Evolutionary conservation across 2,113 vertebrate genomes (phyloP).

Genomic region (Oreochromis tanganicae): DNA sequence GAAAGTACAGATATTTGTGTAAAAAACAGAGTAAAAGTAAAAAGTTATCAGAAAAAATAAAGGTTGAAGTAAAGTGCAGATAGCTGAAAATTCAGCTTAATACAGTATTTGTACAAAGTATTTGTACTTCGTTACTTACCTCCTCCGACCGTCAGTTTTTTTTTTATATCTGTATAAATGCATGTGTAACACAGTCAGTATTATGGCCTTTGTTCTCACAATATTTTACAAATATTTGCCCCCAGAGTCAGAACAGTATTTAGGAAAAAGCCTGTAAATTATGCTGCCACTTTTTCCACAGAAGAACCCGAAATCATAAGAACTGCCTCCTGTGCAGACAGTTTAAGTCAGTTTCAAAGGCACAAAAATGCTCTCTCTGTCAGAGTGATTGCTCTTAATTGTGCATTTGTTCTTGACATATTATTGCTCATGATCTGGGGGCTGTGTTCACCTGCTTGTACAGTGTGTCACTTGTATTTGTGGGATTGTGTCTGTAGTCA

Average conservation of each 20-base stretch:
- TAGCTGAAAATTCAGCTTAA: background rate
- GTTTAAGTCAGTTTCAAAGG: background rate
- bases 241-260: background rate
- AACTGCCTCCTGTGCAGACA: background rate
- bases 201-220: background rate
- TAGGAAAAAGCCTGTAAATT: accelerated
- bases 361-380: background rate
- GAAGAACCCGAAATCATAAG: background rate
- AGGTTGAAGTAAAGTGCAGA: background rate
- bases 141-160: background rate
- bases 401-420: background rate
- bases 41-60: background rate
- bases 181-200: background rate
- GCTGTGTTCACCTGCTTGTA: background rate
- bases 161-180: background rate
- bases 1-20: background rate
- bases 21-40: background rate
- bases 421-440: background rate
- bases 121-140: background rate
- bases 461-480: background rate
- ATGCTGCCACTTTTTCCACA: background rate
- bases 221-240: background rate
- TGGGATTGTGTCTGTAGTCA: background rate
- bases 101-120: background rate
- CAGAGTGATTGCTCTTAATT: background rate